These are phyloP conservation scores for Eupithecia centaureata DNA, from an alignment of 2,888 invertebrate genomes.

Conservation along the genomic window DNA sequence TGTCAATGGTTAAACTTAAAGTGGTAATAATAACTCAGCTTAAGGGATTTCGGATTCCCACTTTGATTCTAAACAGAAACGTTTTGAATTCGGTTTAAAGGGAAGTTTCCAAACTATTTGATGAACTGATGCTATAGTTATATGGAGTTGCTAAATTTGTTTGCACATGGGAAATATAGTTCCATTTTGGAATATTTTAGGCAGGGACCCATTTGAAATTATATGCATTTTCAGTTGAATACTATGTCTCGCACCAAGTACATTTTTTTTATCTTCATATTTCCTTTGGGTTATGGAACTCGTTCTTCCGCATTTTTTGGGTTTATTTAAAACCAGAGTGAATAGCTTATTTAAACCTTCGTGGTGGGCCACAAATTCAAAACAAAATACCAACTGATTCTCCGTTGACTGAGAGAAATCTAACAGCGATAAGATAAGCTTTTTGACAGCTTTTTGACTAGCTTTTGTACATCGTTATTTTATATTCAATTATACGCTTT, in stretches of 20 bases:
- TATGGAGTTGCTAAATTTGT: conserved; percentile 40
- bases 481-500: too few relatives aligned
- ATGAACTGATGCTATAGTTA: conserved; percentile 56
- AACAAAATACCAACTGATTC: too few relatives aligned
- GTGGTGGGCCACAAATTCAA: too few relatives aligned
- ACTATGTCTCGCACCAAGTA: background rate
- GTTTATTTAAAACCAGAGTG: too few relatives aligned
- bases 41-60: conserved; percentile 77
- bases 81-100: conserved; percentile 69
- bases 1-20: conserved; percentile 35
- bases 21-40: conserved; percentile 69
- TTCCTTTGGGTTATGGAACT: too few relatives aligned
- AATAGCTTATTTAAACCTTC: too few relatives aligned
- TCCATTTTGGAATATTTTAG: background rate
- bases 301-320: too few relatives aligned
- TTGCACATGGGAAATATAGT: conserved; percentile 5
- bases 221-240: background rate
- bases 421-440: too few relatives aligned
- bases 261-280: background rate
- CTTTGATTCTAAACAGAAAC: conserved; percentile 75
- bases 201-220: background rate
- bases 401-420: too few relatives aligned
- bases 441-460: too few relatives aligned
- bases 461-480: too few relatives aligned
- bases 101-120: conserved; percentile 70